Conservation (phyloP, 2,888 invertebrate genomes). For the Epirrhoe alternata region DNA sequence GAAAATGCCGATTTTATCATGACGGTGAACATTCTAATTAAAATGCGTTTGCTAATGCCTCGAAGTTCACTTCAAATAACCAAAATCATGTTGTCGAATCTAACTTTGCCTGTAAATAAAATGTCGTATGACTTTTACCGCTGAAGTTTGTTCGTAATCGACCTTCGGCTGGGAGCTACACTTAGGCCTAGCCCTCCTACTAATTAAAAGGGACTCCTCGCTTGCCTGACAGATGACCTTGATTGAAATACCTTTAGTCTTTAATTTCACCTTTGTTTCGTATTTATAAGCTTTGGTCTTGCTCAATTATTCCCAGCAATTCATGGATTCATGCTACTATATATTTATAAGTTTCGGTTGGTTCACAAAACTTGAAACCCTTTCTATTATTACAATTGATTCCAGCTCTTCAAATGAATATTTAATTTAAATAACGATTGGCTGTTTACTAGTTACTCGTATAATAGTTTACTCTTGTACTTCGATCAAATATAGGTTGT, state of each 20-base stretch:
- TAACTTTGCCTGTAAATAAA: conserved; percentile 33
- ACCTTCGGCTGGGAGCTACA: conserved; percentile 22
- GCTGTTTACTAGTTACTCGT: background rate
- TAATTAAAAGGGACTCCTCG: conserved; percentile 31
- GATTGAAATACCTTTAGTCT: conserved; percentile 27
- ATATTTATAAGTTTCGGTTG: conserved; percentile 21
- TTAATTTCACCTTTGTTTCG: conserved; percentile 13
- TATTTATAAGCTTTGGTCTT: conserved; percentile 20
- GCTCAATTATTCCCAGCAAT: conserved; percentile 16
- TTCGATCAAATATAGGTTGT: no score
- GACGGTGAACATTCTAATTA: conserved; percentile 1
- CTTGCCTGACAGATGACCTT: conserved; percentile 17
- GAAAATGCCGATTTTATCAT: background rate
- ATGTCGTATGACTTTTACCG: conserved; percentile 30
- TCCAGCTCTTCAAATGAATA: conserved; percentile 13
- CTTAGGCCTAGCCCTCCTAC: conserved; percentile 23
- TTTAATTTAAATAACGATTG: background rate
- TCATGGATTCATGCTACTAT: conserved; percentile 17
- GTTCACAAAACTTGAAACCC: conserved; percentile 20
- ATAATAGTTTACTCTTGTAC: background rate
- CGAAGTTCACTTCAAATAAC: conserved; percentile 11
- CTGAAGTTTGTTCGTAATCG: conserved; percentile 29
- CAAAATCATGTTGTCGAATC: conserved; percentile 26
- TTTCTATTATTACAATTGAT: conserved; percentile 10
- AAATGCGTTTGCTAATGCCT: conserved; percentile 1